Base-by-base conservation (phyloP, 2,888 invertebrate species). In the Microctonus aethiopoides region DNA sequence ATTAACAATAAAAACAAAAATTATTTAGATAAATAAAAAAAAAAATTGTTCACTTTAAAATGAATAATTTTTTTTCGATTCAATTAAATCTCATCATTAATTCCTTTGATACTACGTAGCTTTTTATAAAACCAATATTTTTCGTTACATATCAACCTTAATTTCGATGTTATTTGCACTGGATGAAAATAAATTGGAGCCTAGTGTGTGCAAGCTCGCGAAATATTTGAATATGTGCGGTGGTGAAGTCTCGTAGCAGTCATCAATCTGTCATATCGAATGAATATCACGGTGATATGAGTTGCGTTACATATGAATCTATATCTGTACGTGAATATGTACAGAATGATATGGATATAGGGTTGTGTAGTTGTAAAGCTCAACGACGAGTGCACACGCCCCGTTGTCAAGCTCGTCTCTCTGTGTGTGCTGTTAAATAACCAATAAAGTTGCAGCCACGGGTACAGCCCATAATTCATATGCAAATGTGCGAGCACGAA, bases 371-470 rank as follows among this genome's bases (percentile, higher is more conserved):
- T 64, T 63, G 46, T 46, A 46, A 67, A 67, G 67, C 63, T 60
- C 26, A 46, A 36, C 41, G 57, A 57, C 63, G 65, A 39, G 63
- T 20, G 52, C 32, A 20, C 46, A 32, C 46, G 32, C 29, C 57
- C 46, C 68, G 68, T 51, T 41, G 68, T 64, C 56, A 62, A 56
- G 34, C 63, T 39, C 63, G 63, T 71, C 64, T 70, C 68, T 29
- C 16, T 46, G 46, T n/a, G 16, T 61, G 73, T 72, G 73, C 74
- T 73, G 74, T 76, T 78, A 78, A 81, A 79, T 79, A 81, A 77
- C 74, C 76, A 75, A 81, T 80, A 79, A 79, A 79, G 77, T 76
- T 79, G 77, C 77, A 67, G 72, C 75, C 64, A 59, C 68, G 69
- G 73, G 77, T 78, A 74, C 71, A 41, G 69, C 64, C 72, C 73